phyloP scores from a whole-genome alignment of 2,113 vertebrate species.

The Talpa occidentalis region DNA sequence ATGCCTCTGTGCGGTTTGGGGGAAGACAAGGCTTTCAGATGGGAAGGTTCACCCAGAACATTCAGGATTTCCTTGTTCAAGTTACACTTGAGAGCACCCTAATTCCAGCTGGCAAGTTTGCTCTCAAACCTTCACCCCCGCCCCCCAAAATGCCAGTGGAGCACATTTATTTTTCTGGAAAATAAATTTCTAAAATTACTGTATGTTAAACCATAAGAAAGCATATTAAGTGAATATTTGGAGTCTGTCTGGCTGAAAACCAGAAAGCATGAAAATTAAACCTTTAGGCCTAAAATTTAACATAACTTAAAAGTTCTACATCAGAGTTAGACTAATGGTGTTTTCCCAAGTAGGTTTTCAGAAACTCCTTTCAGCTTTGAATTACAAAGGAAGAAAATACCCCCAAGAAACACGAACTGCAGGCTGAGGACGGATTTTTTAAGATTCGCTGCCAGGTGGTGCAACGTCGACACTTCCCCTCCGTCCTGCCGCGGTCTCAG shows the following conservation, averaged over 20 bases:
- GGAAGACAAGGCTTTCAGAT: neutral
- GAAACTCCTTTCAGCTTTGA: slow-evolving; percentile 58
- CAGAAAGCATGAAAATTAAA: slow-evolving; percentile 78
- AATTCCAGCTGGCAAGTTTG: slow-evolving; percentile 4
- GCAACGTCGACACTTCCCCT: neutral
- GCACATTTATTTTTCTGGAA: slow-evolving; percentile 52
- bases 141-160: slow-evolving; percentile 26
- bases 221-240: slow-evolving; percentile 67
- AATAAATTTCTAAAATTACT: slow-evolving; percentile 73
- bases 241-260: slow-evolving; percentile 61
- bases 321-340: slow-evolving; percentile 20
- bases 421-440: neutral
- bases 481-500: neutral
- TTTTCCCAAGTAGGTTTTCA: slow-evolving; percentile 53
- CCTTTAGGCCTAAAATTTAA: slow-evolving; percentile 77
- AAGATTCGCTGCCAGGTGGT: neutral
- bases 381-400: slow-evolving; percentile 38
- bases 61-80: neutral
- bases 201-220: slow-evolving; percentile 74
- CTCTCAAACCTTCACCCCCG: neutral
- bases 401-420: slow-evolving; percentile 18
- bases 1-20: neutral
- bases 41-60: neutral
- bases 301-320: slow-evolving; percentile 73
- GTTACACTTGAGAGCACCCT: neutral